Evolutionary conservation across 2,113 vertebrate species (phyloP), one percentile per base, ranked within the genome.

Genomic region (Crocuta crocuta): DNA sequence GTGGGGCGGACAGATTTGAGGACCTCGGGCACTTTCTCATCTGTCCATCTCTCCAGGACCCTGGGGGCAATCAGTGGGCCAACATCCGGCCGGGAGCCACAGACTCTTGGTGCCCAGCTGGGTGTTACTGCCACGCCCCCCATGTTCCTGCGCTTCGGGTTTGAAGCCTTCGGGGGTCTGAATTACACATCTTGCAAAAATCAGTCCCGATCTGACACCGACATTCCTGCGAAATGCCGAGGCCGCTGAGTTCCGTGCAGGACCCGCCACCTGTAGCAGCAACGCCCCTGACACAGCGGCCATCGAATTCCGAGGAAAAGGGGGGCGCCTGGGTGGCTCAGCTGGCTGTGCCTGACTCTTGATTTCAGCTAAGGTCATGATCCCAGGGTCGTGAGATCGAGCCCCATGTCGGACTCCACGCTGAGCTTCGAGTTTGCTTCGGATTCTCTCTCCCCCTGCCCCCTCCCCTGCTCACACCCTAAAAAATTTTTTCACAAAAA

Each of bases 171-270:
- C 11, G 19, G 0, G 79, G 16, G 17, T 39, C 48, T 39, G 39
- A 28, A 33, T 9, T 5, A 11, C 6, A 31, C 35, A 26, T 21
- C 21, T 45, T 48, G 5, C 65, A 70, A 13, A 33, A 7, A 9
- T 9, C 63, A 10, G 78, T 23, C 4, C 5, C 4, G 5, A 12
- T 10, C 63, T 43, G 65, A 5, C 31, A 31, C 48, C 10, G 31
- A 11, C 33, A 16, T 23, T 39, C 63, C 33, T 7, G 2, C 1
- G 11, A 35, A 2, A 13, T 1, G 2, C 1, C 23, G 53, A 48
- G 19, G 43, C 86, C 23, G 4, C 21, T 0, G 8, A 23, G 43
- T 9, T 31, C 33, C 3, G 43, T 0, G 33, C 12, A 0, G 45
- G 43, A 35, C 35, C 4, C 2, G 17, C 35, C 39, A 13, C 0